Conservation (phyloP, 2,888 invertebrate species). For the Dastarcus helophoroides region DNA sequence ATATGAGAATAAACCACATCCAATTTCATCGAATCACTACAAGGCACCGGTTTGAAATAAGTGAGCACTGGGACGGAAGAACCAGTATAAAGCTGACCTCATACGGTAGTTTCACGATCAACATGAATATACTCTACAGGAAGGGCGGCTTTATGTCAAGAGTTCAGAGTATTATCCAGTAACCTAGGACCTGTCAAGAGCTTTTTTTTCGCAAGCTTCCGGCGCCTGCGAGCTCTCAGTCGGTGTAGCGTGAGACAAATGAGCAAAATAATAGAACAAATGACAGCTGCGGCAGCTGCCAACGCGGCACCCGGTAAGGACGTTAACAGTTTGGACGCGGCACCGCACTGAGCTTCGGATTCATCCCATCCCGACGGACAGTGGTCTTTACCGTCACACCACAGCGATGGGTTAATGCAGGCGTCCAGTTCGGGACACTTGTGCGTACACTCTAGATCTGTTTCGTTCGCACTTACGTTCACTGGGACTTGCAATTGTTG, state of each 20-base stretch:
- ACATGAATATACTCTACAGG: slow-evolving; percentile 88
- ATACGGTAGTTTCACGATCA: slow-evolving; percentile 88
- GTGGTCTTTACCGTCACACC: slow-evolving; percentile 62
- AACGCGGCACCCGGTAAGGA: slow-evolving; percentile 46
- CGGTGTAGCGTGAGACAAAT: slow-evolving; percentile 48
- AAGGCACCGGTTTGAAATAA: slow-evolving; percentile 36
- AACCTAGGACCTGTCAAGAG: slow-evolving; percentile 46
- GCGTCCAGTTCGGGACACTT: slow-evolving; percentile 66
- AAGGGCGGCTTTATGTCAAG: slow-evolving; percentile 85
- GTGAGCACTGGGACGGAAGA: slow-evolving; percentile 36
- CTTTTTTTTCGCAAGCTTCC: slow-evolving; percentile 42
- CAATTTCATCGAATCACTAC: slow-evolving; percentile 28
- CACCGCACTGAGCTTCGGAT: slow-evolving; percentile 54
- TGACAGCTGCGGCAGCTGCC: slow-evolving; percentile 47
- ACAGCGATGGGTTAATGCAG: slow-evolving; percentile 61
- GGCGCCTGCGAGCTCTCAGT: slow-evolving; percentile 43
- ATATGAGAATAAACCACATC: no score
- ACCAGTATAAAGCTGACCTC: slow-evolving; percentile 38
- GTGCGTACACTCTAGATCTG: slow-evolving; percentile 46
- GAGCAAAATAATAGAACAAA: slow-evolving; percentile 45
- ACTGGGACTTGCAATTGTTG: slow-evolving; percentile 45
- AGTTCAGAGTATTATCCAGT: slow-evolving; percentile 53
- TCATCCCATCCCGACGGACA: slow-evolving; percentile 61
- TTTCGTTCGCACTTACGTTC: slow-evolving; percentile 39
- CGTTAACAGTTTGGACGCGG: slow-evolving; percentile 40